These are phyloP conservation scores for Trichogramma evanescens DNA, from an alignment of 2,888 invertebrate genomes.

Conservation along the genomic window DNA sequence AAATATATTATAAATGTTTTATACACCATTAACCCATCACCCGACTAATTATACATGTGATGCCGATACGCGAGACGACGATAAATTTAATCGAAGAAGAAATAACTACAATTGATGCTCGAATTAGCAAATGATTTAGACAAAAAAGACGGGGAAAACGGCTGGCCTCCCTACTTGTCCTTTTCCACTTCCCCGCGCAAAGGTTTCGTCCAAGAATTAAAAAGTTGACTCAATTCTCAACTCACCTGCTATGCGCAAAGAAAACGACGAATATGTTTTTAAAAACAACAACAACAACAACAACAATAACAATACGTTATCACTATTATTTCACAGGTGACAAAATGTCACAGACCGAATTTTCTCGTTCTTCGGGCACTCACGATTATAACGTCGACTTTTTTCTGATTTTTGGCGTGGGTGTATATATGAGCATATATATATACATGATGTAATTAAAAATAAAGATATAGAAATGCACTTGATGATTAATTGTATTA, in stretches of 20 bases:
- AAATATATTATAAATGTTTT: neutral
- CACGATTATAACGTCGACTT: constrained; percentile 27
- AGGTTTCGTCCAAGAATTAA: constrained; percentile 40
- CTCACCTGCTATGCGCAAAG: constrained; percentile 45
- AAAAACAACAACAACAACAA: too few relatives aligned
- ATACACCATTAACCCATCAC: constrained; percentile 10
- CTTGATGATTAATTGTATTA: constrained; percentile 19
- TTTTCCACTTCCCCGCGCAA: constrained; percentile 46
- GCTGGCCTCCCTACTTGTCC: constrained; percentile 46
- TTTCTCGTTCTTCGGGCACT: constrained; percentile 38
- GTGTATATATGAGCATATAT: constrained; percentile 19
- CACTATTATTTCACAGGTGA: constrained; percentile 32
- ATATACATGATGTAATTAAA: constrained; percentile 15
- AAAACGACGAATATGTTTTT: constrained; percentile 35
- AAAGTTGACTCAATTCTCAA: constrained; percentile 47
- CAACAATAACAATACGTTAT: constrained; percentile 18
- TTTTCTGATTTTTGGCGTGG: constrained; percentile 10
- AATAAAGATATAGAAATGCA: constrained; percentile 11
- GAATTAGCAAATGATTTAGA: too few relatives aligned
- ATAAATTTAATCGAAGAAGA: constrained; percentile 8
- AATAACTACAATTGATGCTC: too few relatives aligned
- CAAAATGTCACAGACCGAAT: constrained; percentile 33
- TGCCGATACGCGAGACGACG: constrained; percentile 19
- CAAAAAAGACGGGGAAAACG: constrained; percentile 28
- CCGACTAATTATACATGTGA: constrained; percentile 3